phyloP scores from a whole-genome alignment of 2,888 invertebrate species.

The Tineola bisselliella region DNA sequence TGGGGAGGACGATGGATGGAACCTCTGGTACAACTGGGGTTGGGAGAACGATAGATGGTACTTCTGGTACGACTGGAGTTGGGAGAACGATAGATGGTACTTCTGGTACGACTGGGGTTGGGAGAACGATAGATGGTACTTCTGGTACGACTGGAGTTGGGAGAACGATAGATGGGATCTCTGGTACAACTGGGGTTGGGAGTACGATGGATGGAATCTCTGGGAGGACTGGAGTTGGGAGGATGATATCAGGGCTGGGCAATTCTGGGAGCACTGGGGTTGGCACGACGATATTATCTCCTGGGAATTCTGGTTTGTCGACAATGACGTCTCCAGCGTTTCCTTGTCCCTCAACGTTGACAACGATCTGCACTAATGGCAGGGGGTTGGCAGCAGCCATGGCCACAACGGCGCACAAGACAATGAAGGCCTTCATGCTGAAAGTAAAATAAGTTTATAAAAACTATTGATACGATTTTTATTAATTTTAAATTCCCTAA shows the following conservation, averaged over 20 bases:
- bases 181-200: slow-evolving; percentile 15
- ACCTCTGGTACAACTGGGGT: slow-evolving; percentile 11
- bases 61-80: slow-evolving; percentile 11
- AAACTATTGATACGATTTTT: neutral
- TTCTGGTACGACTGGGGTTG: slow-evolving; percentile 12
- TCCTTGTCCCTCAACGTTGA: slow-evolving; percentile 31
- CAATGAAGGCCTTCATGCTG: slow-evolving; percentile 33
- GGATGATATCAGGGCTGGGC: slow-evolving; percentile 15
- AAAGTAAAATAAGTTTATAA: slow-evolving; percentile 13
- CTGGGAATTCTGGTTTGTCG: slow-evolving; percentile 14
- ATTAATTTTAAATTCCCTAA: neutral
- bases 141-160: slow-evolving; percentile 13
- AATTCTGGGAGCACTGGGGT: slow-evolving; percentile 15
- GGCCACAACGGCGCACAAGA: slow-evolving; percentile 32
- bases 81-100: slow-evolving; percentile 13
- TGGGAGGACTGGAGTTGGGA: slow-evolving; percentile 10
- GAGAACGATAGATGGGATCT: slow-evolving; percentile 14
- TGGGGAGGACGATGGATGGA: slow-evolving; percentile 7
- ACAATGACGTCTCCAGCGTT: slow-evolving; percentile 18
- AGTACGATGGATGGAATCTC: slow-evolving; percentile 15
- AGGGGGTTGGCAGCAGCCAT: slow-evolving; percentile 33
- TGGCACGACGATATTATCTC: slow-evolving; percentile 14
- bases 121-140: slow-evolving; percentile 15
- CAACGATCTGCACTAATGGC: slow-evolving; percentile 33
- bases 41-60: slow-evolving; percentile 12